These are phyloP conservation scores for Girardinus metallicus DNA, from an alignment of 2,797 vertebrate genomes.

Conservation along the genomic window DNA sequence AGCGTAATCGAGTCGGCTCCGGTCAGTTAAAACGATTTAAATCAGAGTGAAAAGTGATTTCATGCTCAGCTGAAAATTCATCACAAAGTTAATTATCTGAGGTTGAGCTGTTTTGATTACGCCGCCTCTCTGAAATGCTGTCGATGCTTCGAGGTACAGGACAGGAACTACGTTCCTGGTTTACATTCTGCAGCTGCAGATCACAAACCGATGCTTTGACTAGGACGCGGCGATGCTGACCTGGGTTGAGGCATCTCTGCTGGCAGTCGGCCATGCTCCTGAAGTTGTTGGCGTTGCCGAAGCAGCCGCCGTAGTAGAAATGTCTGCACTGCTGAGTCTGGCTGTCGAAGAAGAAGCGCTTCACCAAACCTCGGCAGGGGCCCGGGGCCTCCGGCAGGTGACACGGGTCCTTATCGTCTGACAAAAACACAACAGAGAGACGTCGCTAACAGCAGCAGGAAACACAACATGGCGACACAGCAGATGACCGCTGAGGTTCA, in stretches of 20 bases:
- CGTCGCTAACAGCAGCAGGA: too few relatives aligned
- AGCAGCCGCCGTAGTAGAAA: constrained; percentile 92
- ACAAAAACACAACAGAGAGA: background rate
- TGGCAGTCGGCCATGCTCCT: constrained; percentile 81
- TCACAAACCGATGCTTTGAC: background rate
- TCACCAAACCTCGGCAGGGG: constrained; percentile 85
- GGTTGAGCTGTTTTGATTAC: constrained; percentile 42
- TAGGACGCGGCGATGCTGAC: constrained; percentile 58
- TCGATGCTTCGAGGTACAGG: constrained; percentile 7
- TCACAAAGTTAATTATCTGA: constrained; percentile 53
- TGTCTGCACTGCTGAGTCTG: constrained; percentile 77
- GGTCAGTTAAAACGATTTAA: constrained; percentile 47
- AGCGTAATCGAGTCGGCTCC: constrained; percentile 39
- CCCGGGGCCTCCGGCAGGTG: constrained; percentile 85
- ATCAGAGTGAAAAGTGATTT: constrained; percentile 55
- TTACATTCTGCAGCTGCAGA: background rate
- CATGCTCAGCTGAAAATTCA: constrained; percentile 53
- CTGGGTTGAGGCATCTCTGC: constrained; percentile 75
- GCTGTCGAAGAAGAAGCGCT: constrained; percentile 87
- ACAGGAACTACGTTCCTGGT: constrained; percentile 5
- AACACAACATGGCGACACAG: too few relatives aligned
- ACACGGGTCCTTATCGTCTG: constrained; percentile 84
- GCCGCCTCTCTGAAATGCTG: constrained; percentile 28
- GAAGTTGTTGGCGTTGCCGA: constrained; percentile 94
- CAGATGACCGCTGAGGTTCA: too few relatives aligned